Conservation (phyloP, 2,113 vertebrate species). For the Corythaeola cristata region DNA sequence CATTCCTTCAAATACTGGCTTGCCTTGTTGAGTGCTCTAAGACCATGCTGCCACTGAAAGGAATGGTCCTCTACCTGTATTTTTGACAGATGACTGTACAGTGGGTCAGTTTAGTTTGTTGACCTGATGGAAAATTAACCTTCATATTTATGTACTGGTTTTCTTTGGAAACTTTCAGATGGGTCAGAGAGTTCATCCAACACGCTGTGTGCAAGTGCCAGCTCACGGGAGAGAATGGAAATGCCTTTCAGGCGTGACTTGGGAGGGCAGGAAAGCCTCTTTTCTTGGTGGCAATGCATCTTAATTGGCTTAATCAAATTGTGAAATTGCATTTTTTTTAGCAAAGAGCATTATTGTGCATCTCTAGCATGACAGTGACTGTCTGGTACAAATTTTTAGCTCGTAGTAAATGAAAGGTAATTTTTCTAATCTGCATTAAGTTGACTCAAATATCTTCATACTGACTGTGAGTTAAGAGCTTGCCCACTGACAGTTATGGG, state of each 20-base stretch:
- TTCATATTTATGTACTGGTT: background rate
- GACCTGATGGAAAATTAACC: background rate
- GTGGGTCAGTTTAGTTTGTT: background rate
- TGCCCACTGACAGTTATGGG: background rate
- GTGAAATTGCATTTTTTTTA: background rate
- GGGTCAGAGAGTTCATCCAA: background rate
- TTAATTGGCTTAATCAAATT: background rate
- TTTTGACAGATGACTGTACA: background rate
- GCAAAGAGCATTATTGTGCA: background rate
- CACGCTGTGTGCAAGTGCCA: background rate
- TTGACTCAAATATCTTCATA: background rate
- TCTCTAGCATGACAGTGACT: background rate
- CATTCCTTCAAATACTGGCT: background rate
- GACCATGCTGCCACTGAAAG: background rate
- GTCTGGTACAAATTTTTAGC: background rate
- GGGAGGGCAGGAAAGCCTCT: background rate
- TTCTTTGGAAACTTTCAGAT: background rate
- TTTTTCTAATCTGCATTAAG: background rate
- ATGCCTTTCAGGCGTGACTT: background rate
- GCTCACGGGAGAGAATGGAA: background rate
- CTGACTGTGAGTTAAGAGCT: background rate
- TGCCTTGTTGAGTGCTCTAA: background rate
- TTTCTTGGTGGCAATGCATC: background rate
- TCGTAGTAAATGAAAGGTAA: background rate
- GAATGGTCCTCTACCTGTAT: background rate